Percentiles rank a stretch among this genome's conserved stretches.
phyloP scores from a whole-genome alignment of 2,113 vertebrate genomes.

The Corapipo altera region DNA sequence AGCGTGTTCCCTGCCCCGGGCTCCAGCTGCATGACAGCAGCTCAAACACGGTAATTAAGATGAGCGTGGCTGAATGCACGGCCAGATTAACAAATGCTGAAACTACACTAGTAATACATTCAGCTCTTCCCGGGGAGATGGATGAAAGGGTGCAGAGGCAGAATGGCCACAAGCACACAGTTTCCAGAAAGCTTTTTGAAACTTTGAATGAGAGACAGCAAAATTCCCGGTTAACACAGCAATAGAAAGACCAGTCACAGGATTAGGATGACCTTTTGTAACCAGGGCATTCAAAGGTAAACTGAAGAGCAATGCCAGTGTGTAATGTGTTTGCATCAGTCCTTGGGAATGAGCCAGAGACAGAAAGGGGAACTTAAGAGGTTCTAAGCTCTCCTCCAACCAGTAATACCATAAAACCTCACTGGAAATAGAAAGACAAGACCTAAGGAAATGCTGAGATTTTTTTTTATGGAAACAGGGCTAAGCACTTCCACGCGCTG shows the following conservation, averaged over 20 bases:
- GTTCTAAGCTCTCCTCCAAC: conserved; percentile 16
- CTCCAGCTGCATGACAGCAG: conserved; percentile 39
- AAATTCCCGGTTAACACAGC: neutral
- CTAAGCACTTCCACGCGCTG: neutral
- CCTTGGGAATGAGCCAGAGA: conserved; percentile 12
- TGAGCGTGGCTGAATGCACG: neutral
- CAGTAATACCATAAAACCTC: conserved; percentile 18
- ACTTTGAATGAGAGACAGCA: conserved; percentile 7
- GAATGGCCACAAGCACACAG: neutral
- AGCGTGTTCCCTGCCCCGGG: neutral
- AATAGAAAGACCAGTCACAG: neutral
- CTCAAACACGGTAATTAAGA: neutral
- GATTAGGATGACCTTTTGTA: conserved; percentile 32
- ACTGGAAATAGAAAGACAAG: conserved; percentile 33
- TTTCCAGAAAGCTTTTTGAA: conserved; percentile 34
- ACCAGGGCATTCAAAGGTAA: conserved; percentile 13
- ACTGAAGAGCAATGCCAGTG: neutral
- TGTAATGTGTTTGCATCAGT: neutral
- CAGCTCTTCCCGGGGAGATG: neutral
- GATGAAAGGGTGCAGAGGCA: neutral
- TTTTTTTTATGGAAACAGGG: neutral
- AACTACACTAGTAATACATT: neutral
- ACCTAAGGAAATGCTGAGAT: neutral
- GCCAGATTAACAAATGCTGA: neutral
- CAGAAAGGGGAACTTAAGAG: conserved; percentile 24